These are phyloP conservation scores for Diachasma alloeum DNA, from an alignment of 1,140 invertebrate species.

Conservation along the genomic window DNA sequence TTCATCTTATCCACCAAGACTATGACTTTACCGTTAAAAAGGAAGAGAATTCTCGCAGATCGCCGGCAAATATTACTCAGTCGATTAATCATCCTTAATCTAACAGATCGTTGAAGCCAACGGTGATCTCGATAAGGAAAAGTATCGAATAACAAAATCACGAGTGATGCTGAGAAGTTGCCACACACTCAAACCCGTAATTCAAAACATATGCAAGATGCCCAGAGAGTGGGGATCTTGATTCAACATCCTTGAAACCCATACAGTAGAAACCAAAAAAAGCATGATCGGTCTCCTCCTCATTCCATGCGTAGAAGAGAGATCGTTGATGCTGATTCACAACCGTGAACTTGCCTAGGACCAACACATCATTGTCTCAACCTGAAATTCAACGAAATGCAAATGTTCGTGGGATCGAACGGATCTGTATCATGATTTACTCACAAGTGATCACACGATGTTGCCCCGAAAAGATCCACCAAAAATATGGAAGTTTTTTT, in stretches of 20 bases:
- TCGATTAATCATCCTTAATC: not conserved
- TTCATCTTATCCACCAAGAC: not conserved
- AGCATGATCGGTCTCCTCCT: not conserved
- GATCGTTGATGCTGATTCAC: not conserved
- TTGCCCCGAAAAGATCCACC: not conserved
- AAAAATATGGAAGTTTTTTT: not conserved
- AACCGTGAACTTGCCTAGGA: not conserved
- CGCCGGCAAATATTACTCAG: not conserved
- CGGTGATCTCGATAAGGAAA: not conserved
- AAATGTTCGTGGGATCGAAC: constrained; percentile 45
- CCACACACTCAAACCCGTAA: not conserved
- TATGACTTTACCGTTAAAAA: not conserved
- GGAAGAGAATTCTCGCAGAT: not conserved
- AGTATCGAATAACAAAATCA: constrained; percentile 10
- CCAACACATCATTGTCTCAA: constrained; percentile 8
- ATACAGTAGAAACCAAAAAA: not conserved
- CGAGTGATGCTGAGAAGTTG: not conserved
- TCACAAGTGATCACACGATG: not conserved
- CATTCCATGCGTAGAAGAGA: not conserved
- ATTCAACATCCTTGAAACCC: constrained; percentile 40
- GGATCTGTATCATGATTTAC: constrained; percentile 1
- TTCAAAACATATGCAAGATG: constrained; percentile 2
- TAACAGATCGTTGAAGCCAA: not conserved
- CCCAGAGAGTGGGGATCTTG: constrained; percentile 2
- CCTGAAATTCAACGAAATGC: constrained; percentile 29